phyloP scores from a whole-genome alignment of 2,888 invertebrate species.

The Drosophila maculinotata region DNA sequence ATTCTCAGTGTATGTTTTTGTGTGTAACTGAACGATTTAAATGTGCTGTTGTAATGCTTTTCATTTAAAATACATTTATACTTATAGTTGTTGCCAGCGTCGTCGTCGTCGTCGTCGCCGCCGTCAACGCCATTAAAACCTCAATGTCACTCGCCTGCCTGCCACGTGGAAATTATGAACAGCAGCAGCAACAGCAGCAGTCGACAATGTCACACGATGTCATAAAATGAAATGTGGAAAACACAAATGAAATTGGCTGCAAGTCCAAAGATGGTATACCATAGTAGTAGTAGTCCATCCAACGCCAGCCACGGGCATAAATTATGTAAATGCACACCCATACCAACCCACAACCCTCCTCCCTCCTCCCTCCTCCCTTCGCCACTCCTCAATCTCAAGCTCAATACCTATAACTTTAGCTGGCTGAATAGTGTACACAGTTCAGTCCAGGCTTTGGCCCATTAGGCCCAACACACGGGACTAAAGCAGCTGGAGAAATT shows the following conservation, averaged over 20 bases:
- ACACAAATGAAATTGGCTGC: constrained; percentile 57
- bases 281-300: constrained; percentile 17
- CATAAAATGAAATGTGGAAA: constrained; percentile 75
- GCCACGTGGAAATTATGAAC: constrained; percentile 64
- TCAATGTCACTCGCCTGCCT: constrained; percentile 64
- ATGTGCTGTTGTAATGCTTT: constrained; percentile 41
- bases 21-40: background rate
- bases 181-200: constrained; percentile 30
- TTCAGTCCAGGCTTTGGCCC: constrained; percentile 39
- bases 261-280: constrained; percentile 29
- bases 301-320: constrained; percentile 63
- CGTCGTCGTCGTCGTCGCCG: constrained; percentile 1
- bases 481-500: constrained; percentile 39
- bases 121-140: constrained; percentile 44
- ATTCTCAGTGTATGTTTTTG: background rate
- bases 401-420: constrained; percentile 33
- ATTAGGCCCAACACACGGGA: constrained; percentile 67
- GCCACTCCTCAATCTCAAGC: constrained; percentile 25
- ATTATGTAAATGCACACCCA: constrained; percentile 81
- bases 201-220: constrained; percentile 63
- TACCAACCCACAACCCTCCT: constrained; percentile 14
- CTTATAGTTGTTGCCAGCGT: constrained; percentile 16
- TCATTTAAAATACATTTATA: constrained; percentile 42
- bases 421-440: constrained; percentile 56
- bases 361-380: no score